phyloP scores from a whole-genome alignment of 2,797 vertebrate species.

The Podarcis siculus region DNA sequence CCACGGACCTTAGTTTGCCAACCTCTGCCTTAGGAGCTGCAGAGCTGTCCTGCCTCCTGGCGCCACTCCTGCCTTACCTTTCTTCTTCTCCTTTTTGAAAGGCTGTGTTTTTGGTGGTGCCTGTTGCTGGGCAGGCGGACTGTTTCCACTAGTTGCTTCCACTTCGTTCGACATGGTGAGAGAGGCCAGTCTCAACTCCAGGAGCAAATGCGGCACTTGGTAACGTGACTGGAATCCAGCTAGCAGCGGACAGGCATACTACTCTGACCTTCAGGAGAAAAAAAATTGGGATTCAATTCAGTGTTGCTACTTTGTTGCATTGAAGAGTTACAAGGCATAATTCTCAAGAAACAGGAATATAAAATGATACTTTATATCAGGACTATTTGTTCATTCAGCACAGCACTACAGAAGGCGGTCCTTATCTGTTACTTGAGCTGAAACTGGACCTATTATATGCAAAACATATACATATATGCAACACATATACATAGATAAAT shows the following conservation, averaged over 20 bases:
- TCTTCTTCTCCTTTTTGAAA: constrained; percentile 93
- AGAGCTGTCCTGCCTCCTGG: background rate
- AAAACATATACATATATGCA: background rate
- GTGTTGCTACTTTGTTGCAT: background rate
- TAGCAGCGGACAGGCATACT: background rate
- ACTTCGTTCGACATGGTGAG: constrained; percentile 88
- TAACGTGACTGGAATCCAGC: constrained; percentile 6
- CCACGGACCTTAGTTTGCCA: no score
- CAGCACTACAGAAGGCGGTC: no score
- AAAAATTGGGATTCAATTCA: background rate
- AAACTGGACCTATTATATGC: background rate
- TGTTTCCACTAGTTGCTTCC: constrained; percentile 75
- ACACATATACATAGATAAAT: no score
- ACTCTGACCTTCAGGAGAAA: constrained; percentile 36
- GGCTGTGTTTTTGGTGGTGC: constrained; percentile 77
- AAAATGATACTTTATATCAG: background rate
- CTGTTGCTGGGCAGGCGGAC: constrained; percentile 76
- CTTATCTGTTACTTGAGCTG: background rate
- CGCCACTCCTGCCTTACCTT: constrained; percentile 76
- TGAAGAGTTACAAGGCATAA: background rate
- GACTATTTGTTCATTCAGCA: background rate
- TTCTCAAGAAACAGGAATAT: background rate
- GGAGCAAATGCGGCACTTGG: background rate
- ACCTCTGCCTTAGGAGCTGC: background rate
- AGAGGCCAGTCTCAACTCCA: constrained; percentile 64